A percentile compares a stretch with the other conserved stretches of the same genome.
Evolutionary conservation across 2,888 invertebrate species (phyloP).

Genomic region (Ectemnius cavifrons): DNA sequence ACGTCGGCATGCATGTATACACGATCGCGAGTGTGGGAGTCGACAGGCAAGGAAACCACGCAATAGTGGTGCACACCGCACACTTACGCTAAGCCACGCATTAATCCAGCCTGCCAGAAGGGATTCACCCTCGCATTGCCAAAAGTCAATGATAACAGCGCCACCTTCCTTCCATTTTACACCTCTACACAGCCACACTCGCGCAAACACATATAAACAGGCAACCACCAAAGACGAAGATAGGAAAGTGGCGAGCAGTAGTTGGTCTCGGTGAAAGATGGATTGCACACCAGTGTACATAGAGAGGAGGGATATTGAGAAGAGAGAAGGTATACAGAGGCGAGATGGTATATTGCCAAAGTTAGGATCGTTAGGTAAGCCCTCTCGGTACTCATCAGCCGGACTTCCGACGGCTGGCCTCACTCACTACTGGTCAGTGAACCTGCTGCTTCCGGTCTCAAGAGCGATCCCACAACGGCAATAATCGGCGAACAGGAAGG

Average conservation of each 20-base stretch:
- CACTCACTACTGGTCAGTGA: conserved; percentile 21
- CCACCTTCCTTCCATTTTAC: background rate
- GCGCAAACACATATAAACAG: conserved; percentile 2
- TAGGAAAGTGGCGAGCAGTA: background rate
- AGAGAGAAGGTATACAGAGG: background rate
- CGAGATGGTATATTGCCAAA: conserved; percentile 68
- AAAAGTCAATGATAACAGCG: background rate
- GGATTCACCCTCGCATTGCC: background rate
- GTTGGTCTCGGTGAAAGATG: background rate
- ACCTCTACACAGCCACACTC: conserved; percentile 21
- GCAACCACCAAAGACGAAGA: background rate
- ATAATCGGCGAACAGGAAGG: too few species aligned
- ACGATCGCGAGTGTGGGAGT: background rate
- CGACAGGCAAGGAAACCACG: too few species aligned
- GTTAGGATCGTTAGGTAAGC: conserved; percentile 67
- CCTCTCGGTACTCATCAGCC: conserved; percentile 35
- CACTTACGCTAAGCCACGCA: background rate
- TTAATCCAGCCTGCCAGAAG: background rate
- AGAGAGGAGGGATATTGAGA: conserved; percentile 1
- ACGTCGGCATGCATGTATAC: conserved; percentile 6
- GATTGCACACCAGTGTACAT: background rate
- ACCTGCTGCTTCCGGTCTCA: background rate
- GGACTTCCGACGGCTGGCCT: conserved; percentile 16
- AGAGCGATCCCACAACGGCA: background rate
- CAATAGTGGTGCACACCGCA: background rate